Evolutionary conservation across 2,888 invertebrate species (phyloP).

Genomic region (Mythimna vitellina): DNA sequence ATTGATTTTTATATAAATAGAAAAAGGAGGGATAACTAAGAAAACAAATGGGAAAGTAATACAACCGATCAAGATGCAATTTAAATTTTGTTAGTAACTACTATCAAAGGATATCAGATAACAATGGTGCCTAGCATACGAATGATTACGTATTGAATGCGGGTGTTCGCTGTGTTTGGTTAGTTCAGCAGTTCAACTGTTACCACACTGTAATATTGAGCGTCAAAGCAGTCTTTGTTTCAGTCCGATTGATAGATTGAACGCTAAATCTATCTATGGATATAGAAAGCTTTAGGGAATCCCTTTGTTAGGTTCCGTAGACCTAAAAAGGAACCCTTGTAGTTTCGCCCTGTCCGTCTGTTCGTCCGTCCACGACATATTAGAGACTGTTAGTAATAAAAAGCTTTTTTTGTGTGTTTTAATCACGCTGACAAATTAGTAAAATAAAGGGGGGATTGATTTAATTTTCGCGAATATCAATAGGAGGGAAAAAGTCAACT

Average conservation of each 20-base stretch:
- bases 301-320: background rate
- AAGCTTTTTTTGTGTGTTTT: no score
- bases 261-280: background rate
- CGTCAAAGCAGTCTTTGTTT: constrained; percentile 26
- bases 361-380: no score
- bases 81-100: background rate
- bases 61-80: no score
- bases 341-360: no score
- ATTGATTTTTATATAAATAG: no score
- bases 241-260: background rate
- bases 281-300: background rate
- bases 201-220: constrained; percentile 10
- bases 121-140: constrained; percentile 2
- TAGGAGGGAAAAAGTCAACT: no score
- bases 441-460: no score
- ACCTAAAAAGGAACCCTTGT: background rate
- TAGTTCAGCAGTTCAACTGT: constrained; percentile 30
- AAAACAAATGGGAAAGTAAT: no score
- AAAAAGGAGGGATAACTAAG: no score
- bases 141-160: constrained; percentile 33
- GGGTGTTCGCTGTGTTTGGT: constrained; percentile 41
- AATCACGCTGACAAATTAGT: no score
- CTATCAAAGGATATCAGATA: background rate
- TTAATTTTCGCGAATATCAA: no score
- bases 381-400: no score